These are phyloP conservation scores for Aphrophora alni DNA, from an alignment of 2,888 invertebrate genomes.

Conservation along the genomic window DNA sequence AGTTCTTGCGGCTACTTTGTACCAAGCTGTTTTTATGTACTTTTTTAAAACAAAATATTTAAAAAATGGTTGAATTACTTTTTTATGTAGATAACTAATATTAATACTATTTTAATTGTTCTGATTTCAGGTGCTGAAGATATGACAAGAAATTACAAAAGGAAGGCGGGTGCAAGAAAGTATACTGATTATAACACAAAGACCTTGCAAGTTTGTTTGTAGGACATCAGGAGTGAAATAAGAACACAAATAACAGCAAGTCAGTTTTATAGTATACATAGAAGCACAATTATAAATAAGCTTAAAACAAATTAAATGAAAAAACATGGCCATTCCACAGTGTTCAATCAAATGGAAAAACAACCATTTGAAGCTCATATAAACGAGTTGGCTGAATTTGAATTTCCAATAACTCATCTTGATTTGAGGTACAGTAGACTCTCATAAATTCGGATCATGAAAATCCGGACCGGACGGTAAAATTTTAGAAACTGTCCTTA, in stretches of 20 bases:
- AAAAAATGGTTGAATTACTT: slow-evolving; percentile 2
- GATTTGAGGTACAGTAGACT: slow-evolving; percentile 33
- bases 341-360: slow-evolving; percentile 49
- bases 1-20: slow-evolving; percentile 25
- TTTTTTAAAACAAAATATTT: background rate
- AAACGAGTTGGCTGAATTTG: slow-evolving; percentile 46
- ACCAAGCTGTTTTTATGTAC: background rate
- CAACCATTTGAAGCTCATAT: slow-evolving; percentile 45
- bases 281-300: slow-evolving; percentile 43
- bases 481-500: slow-evolving; percentile 35
- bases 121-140: slow-evolving; percentile 16
- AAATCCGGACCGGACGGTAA: background rate
- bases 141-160: slow-evolving; percentile 30
- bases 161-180: slow-evolving; percentile 37
- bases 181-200: slow-evolving; percentile 42
- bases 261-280: slow-evolving; percentile 39
- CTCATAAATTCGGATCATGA: slow-evolving; percentile 23
- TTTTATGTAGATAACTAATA: slow-evolving; percentile 7
- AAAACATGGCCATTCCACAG: slow-evolving; percentile 35
- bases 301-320: slow-evolving; percentile 41
- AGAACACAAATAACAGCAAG: slow-evolving; percentile 42
- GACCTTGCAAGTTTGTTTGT: slow-evolving; percentile 37
- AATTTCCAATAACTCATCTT: slow-evolving; percentile 49
- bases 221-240: slow-evolving; percentile 28
- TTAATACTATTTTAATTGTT: slow-evolving; percentile 18